These are phyloP conservation scores for Coregonus suidteri DNA, from an alignment of 2,797 vertebrate genomes.

Conservation along the genomic window DNA sequence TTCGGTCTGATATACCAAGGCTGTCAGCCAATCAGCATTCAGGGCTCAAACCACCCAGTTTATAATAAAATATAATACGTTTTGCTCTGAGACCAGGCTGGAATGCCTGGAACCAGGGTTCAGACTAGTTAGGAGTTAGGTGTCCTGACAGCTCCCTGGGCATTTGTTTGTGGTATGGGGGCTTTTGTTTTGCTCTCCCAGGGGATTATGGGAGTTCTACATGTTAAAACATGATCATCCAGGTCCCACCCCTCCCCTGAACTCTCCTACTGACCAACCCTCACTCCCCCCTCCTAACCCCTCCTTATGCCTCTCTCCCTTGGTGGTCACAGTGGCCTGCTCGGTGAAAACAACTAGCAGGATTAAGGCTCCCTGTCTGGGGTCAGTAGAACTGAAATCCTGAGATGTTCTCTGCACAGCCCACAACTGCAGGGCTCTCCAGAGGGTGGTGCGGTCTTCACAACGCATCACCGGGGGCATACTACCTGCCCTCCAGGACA, in stretches of 20 bases:
- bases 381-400: constrained; percentile 52
- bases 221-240: too few relatives aligned
- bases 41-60: too few relatives aligned
- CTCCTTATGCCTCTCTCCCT: constrained; percentile 5
- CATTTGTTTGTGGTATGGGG: constrained; percentile 44
- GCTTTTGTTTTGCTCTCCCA: constrained; percentile 42
- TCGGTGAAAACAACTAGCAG: constrained; percentile 18
- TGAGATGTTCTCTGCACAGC: constrained; percentile 59
- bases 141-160: background rate
- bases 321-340: too few relatives aligned
- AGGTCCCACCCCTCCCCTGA: background rate
- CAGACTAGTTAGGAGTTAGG: too few relatives aligned
- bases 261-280: constrained; percentile 20
- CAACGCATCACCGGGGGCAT: too few relatives aligned
- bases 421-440: too few relatives aligned
- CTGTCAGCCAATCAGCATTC: too few relatives aligned
- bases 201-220: constrained; percentile 15
- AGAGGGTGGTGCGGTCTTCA: too few relatives aligned
- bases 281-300: constrained; percentile 16
- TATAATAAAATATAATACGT: too few relatives aligned
- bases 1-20: too few relatives aligned
- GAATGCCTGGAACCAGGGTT: background rate
- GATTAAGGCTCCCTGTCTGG: constrained; percentile 51
- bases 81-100: background rate
- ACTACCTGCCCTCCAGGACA: too few relatives aligned